phyloP scores from a whole-genome alignment of 2,113 vertebrate genomes.

The Notechis scutatus region DNA sequence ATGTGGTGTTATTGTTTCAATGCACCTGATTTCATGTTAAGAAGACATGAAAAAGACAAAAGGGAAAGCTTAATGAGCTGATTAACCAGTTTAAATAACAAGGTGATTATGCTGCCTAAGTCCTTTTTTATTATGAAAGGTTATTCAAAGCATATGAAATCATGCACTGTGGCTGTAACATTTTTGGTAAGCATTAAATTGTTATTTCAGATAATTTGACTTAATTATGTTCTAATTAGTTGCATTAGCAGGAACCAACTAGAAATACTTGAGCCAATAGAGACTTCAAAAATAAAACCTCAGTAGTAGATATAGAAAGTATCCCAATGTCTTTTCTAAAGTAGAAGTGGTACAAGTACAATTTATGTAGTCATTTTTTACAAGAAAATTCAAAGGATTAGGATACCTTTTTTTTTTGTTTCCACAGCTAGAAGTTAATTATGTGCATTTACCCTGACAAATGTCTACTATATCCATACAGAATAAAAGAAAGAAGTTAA shows the following conservation, averaged over 20 bases:
- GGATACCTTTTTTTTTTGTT: background rate
- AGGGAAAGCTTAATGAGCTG: background rate
- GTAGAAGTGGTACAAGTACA: background rate
- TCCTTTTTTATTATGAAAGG: background rate
- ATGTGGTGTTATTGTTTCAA: background rate
- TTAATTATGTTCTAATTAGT: constrained; percentile 30
- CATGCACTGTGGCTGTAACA: background rate
- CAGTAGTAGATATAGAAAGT: background rate
- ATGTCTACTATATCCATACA: background rate
- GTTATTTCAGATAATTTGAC: constrained; percentile 31
- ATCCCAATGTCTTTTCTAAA: background rate
- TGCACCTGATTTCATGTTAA: background rate
- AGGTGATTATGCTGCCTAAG: background rate
- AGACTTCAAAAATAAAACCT: background rate
- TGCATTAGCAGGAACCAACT: constrained; percentile 25
- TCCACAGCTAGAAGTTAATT: too few species aligned
- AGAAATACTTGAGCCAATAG: constrained; percentile 10
- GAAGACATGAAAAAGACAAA: constrained; percentile 1
- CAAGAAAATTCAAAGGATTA: background rate
- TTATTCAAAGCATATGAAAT: background rate
- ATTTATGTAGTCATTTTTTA: background rate
- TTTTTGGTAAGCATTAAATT: constrained; percentile 18
- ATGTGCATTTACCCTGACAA: background rate
- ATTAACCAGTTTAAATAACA: background rate
- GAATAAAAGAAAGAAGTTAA: background rate